Conservation (phyloP, 2,113 vertebrate genomes). For the Hemicordylus capensis region DNA sequence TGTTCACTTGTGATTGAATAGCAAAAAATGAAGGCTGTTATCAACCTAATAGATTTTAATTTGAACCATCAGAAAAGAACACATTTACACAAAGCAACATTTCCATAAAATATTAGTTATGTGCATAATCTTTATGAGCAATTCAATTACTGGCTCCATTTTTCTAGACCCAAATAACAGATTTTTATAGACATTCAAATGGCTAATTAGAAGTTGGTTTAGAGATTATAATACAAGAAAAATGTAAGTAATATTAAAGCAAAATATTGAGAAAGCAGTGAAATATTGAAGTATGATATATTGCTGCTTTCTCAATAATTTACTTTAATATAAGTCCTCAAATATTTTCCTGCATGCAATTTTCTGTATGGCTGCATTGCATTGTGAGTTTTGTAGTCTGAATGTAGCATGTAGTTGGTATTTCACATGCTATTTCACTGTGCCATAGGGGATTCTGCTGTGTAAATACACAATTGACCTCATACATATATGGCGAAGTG, state of each 20-base stretch:
- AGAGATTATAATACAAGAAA: background rate
- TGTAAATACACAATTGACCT: too few relatives aligned
- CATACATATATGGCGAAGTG: too few relatives aligned
- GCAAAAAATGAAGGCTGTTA: background rate
- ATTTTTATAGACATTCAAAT: background rate
- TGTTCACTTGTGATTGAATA: background rate
- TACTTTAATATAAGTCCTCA: background rate
- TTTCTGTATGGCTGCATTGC: too few relatives aligned
- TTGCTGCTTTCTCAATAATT: background rate
- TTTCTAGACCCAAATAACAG: background rate
- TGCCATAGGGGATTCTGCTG: too few relatives aligned
- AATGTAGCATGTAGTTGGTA: too few relatives aligned
- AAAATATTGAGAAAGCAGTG: too few relatives aligned
- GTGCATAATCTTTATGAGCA: background rate
- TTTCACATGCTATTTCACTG: too few relatives aligned
- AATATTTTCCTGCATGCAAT: background rate
- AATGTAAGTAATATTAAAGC: too few relatives aligned
- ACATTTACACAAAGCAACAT: background rate
- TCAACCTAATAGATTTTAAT: background rate
- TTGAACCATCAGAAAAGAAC: background rate
- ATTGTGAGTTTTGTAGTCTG: too few relatives aligned
- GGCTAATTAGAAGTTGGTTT: background rate
- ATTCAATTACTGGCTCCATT: background rate
- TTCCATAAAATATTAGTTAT: background rate
- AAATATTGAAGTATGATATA: too few relatives aligned